phyloP scores from a whole-genome alignment of 2,797 vertebrate species.

The Chaetodon trifasciatus region DNA sequence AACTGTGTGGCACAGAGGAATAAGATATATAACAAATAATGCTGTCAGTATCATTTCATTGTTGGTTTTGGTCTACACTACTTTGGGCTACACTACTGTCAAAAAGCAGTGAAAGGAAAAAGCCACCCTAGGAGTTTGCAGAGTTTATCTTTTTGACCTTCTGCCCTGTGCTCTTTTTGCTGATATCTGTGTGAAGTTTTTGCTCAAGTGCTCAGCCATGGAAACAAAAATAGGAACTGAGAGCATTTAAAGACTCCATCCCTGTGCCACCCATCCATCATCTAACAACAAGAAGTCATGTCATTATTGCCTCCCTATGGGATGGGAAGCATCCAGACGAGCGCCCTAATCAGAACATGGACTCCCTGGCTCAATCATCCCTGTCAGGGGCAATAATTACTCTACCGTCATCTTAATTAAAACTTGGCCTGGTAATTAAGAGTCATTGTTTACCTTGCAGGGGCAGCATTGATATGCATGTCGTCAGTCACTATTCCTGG shows the following conservation, averaged over 20 bases:
- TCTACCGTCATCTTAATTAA: constrained; percentile 94
- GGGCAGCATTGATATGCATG: constrained; percentile 88
- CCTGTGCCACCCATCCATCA: constrained; percentile 24
- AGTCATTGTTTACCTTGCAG: constrained; percentile 94
- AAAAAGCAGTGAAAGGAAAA: constrained; percentile 4
- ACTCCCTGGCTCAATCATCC: constrained; percentile 89
- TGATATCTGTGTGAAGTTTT: constrained; percentile 21
- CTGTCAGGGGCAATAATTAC: constrained; percentile 94
- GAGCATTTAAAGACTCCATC: constrained; percentile 19
- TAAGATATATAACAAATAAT: neutral
- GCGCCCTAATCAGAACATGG: constrained; percentile 88
- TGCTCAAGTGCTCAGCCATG: constrained; percentile 13
- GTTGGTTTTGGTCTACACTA: neutral
- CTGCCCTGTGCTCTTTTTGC: constrained; percentile 12
- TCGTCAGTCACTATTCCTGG: constrained; percentile 75
- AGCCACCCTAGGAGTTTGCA: neutral
- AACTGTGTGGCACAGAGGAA: neutral
- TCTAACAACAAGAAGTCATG: constrained; percentile 83
- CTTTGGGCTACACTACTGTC: neutral
- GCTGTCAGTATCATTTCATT: neutral
- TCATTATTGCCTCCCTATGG: constrained; percentile 85
- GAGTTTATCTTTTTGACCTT: constrained; percentile 29
- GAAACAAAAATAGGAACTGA: constrained; percentile 5
- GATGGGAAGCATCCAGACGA: constrained; percentile 81
- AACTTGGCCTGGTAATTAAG: constrained; percentile 92